Base-by-base conservation (phyloP, 2,113 vertebrate species). In the Cyprinodon variegatus region DNA sequence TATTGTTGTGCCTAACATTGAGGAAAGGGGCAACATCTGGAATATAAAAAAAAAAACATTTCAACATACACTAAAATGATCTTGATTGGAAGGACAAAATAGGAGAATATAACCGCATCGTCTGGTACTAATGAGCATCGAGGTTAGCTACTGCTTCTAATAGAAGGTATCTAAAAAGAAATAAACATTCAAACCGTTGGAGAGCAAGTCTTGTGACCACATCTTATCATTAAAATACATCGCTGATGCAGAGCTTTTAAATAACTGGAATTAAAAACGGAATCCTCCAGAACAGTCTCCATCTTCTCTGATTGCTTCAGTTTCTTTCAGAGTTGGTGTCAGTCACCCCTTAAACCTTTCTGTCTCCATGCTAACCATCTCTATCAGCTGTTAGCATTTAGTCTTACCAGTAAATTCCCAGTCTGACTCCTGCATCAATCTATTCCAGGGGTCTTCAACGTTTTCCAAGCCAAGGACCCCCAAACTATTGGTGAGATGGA, bases 221-320 rank as follows among this genome's bases (percentile, higher is more conserved):
- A 29, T 29, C 29, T 29, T 1, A 29, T 29, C 29, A 29, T 29
- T 29, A 29, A 29, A 29, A 29, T 29, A 29, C 29, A 29, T 29
- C 29, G 29, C 29, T 29, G 29, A 29, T 13, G 48, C 4, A 50
- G 4, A 50, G 0, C 11, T 11, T 11, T 50, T 50, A 50, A 3
- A 11, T 59, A 36, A 48, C 70, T 15, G 45, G 39, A 64, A 43
- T 22, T 29, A 41, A 12, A 14, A 68, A 29, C 22, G 59, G 45
- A 29, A 53, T 11, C 61, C 17, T 12, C n/a, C 2, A 50, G 13
- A 67, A 29, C 40, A 50, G 6, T 48, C 38, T 53, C 45, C 36
- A 45, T 8, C 17, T 62, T 45, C 64, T 41, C 41, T 69, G 67
- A 59, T 68, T 41, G 62, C 65, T 59, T 76, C 72, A 62, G 48